Base-by-base conservation (phyloP, 2,797 vertebrate species). In the Melanotaenia parkinsoni region DNA sequence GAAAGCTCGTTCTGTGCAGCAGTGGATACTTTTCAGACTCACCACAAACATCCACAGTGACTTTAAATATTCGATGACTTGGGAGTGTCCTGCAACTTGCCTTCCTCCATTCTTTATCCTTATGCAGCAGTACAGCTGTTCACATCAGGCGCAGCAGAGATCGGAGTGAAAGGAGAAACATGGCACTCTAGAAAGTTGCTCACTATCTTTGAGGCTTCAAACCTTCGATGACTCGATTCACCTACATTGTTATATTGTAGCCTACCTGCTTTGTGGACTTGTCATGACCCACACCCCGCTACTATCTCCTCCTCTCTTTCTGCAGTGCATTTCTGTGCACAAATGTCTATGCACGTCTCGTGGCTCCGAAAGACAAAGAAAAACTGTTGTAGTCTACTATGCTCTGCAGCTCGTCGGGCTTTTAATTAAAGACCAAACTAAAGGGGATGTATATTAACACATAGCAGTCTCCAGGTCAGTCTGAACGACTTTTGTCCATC, bases 301-400 rank as follows among this genome's bases (percentile, higher is more conserved):
- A 16, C 70, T 67, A 67, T 67, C 78, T 73, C 69, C 70, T 58
- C 69, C 64, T 77, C 70, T 87, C 82, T 72, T 74, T 86, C 86
- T 81, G 90, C 88, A 84, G 79, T 84, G 82, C 83, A 86, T 84
- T 74, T 86, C 80, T 85, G 87, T 85, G 91, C 85, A 81, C 89
- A 91, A 89, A 88, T 71, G 74, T 82, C 73, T 86, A 72, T 72
- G 87, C 87, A 81, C 80, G 81, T 71, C 80, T 67, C 70, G 33
- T 30, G 81, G 74, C 83, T 78, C 63, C 33, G 67, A 69, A 81
- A 87, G 90, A 91, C 86, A 90, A 91, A 91, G 85, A 88, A 69
- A 87, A 84, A 33, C 77, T 63, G 54, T 83, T 69, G 53, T 58
- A 58, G 58, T 53, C 58, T 70, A 61, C 47, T 77, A 62, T 53